phyloP scores from a whole-genome alignment of 2,888 invertebrate species.

The Drosophila ustulata region DNA sequence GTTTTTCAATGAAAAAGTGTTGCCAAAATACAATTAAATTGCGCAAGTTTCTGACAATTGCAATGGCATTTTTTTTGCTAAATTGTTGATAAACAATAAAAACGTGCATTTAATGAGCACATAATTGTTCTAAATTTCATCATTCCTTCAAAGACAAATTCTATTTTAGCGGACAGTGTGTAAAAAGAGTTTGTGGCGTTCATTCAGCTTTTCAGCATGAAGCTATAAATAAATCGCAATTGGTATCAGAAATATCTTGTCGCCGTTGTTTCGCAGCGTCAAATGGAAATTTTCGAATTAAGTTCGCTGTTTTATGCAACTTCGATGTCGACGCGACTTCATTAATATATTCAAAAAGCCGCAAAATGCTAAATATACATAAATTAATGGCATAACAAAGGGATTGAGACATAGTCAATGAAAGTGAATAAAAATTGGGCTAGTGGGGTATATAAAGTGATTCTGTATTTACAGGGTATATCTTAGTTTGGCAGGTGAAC shows the following conservation, averaged over 20 bases:
- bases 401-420: conserved; percentile 6
- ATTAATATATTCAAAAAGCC: conserved; percentile 24
- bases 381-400: background rate
- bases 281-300: conserved; percentile 31
- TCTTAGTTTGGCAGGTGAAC: background rate
- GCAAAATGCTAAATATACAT: conserved; percentile 25
- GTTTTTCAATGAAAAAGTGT: conserved; percentile 4
- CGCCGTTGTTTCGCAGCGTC: conserved; percentile 17
- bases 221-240: conserved; percentile 50
- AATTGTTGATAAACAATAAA: background rate
- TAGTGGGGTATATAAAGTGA: background rate
- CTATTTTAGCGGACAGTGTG: conserved; percentile 24
- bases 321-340: conserved; percentile 18
- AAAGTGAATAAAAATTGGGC: background rate
- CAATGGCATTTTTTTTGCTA: background rate
- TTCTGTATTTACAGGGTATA: background rate
- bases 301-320: conserved; percentile 27
- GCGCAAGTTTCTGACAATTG: background rate
- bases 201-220: conserved; percentile 43
- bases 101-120: conserved; percentile 9
- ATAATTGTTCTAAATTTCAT: conserved; percentile 13
- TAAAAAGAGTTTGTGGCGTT: conserved; percentile 39
- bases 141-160: conserved; percentile 12
- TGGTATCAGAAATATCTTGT: conserved; percentile 37
- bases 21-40: conserved; percentile 8